A percentile compares a stretch with the other conserved stretches of the same genome.
Conservation (phyloP, 2,113 vertebrate genomes). For the Pteruthius melanotis region DNA sequence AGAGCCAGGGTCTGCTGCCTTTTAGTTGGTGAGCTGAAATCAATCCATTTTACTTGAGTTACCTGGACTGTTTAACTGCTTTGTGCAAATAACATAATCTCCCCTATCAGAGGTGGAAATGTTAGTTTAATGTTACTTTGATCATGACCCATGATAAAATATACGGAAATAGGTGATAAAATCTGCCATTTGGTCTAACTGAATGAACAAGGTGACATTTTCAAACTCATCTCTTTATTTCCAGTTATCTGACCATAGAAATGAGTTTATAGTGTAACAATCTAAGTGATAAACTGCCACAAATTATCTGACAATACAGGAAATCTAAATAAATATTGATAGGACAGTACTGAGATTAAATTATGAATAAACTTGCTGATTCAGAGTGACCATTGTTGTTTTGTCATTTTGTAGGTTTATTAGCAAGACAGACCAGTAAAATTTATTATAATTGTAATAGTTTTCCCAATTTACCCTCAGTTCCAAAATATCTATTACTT, state of each 20-base stretch:
- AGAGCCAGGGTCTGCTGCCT: not conserved
- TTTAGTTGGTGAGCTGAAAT: not conserved
- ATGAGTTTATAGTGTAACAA: not conserved
- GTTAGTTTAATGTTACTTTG: not conserved
- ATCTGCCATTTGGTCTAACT: not conserved
- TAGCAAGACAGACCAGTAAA: not conserved
- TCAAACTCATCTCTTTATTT: not conserved
- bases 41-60: not conserved
- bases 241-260: not conserved
- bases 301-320: not conserved
- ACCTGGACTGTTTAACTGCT: not conserved
- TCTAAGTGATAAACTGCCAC: not conserved
- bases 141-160: not conserved
- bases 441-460: not conserved
- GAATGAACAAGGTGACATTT: not conserved
- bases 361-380: not conserved
- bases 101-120: not conserved
- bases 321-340: not conserved
- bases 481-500: not conserved
- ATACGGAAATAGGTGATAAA: not conserved
- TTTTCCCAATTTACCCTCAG: not conserved
- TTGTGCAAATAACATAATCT: not conserved
- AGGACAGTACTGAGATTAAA: not conserved
- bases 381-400: not conserved
- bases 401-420: not conserved